Conservation (phyloP, 2,113 vertebrate genomes). For the Heterochromis multidens region DNA sequence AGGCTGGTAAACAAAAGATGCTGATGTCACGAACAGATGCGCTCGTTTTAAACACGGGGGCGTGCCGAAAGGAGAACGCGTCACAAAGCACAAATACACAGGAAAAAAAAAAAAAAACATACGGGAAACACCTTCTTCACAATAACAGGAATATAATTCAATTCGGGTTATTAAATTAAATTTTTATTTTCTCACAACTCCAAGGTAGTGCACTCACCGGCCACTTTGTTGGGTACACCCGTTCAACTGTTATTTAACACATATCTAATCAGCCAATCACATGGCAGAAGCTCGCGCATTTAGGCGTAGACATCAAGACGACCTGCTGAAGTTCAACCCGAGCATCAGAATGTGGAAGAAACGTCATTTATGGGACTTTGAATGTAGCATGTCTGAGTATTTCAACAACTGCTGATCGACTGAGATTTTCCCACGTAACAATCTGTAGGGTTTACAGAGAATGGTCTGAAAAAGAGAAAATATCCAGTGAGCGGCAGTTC, state of each 20-base stretch:
- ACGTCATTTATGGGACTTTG: too few relatives aligned
- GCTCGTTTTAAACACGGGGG: background rate
- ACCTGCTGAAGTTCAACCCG: too few relatives aligned
- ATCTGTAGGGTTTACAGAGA: background rate
- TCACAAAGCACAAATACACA: too few relatives aligned
- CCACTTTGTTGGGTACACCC: background rate
- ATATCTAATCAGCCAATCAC: background rate
- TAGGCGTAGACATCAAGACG: background rate
- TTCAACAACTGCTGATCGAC: background rate
- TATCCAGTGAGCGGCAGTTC: too few relatives aligned
- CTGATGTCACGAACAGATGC: slow-evolving; percentile 17
- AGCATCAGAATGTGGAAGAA: too few relatives aligned
- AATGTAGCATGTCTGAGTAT: background rate
- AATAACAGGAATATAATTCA: background rate
- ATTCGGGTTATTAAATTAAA: background rate
- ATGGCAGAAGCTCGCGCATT: background rate
- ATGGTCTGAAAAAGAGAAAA: too few relatives aligned
- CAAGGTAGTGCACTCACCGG: background rate
- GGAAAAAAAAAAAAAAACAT: too few relatives aligned
- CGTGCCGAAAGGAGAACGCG: background rate
- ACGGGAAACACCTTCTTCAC: background rate
- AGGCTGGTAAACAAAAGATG: slow-evolving; percentile 31
- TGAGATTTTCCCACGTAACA: background rate
- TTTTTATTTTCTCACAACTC: background rate
- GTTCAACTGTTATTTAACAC: background rate